Base-by-base conservation (phyloP, 2,797 vertebrate genomes). In the Nannoperca australis region DNA sequence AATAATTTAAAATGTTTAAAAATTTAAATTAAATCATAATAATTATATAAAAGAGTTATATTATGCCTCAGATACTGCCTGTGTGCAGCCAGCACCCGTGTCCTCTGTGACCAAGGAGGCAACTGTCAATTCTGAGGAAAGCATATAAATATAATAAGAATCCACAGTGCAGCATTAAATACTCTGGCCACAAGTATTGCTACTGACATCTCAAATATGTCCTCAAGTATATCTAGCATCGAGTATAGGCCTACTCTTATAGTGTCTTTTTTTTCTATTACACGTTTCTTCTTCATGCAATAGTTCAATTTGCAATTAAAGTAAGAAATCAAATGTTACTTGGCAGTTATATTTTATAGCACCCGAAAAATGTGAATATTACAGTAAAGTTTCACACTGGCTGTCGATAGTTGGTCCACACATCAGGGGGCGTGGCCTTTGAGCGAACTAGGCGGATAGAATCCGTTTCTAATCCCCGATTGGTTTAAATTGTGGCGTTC, bases 401-500 rank as follows among this genome's bases (percentile, higher is more conserved):
- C 22, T 24, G 20, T 22, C 9, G 20, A 6, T 12, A 27, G 11
- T 38, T 68, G 40, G 45, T 10, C 11, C 4, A 5, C 3, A 24
- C 3, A 0, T 5, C 0, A 10, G 53, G 44, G 70, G 77, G 88
- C 70, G 78, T 70, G 72, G 76, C 44, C 30, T 81, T 20, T 5
- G 2, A n/a, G 1, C 10, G 0, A 3, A 3, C 36, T 4, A 42
- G 73, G 36, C 9, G 53, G 40, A 7, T 1, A 0, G 2, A 56
- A 64, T 22, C 6, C 1, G 0, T 1, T 15, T 0, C 1, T 18
- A 24, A 0, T 47, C 32, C 0, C 7, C 54, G 69, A 92, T 95
- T 95, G 88, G 94, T 40, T 62, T 0, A 36, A 4, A 56, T n/a
- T 30, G 74, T 95, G 93, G 93, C 82, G 92, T 93, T 93, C 93